Conservation (phyloP, 2,797 vertebrate species). For the Spinibarbus caldwelli region DNA sequence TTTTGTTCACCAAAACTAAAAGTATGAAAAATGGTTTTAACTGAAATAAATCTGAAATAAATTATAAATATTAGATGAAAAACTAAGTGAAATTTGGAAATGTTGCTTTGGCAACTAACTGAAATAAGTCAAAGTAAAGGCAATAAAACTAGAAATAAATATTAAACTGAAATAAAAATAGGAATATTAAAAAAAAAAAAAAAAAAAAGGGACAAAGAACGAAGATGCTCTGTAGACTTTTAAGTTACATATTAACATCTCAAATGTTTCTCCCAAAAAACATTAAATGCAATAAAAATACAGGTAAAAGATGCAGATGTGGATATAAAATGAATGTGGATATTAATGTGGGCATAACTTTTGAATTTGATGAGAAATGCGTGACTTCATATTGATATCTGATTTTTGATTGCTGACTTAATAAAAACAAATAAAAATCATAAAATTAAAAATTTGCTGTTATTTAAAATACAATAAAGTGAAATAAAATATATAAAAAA, state of each 20-base stretch:
- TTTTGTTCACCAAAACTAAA: not conserved
- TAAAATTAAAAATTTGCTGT: too few relatives aligned
- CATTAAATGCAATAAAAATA: not conserved
- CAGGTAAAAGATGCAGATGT: not conserved
- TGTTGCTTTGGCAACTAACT: not conserved
- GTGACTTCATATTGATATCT: not conserved
- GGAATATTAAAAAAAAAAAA: not conserved
- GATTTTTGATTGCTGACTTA: not conserved
- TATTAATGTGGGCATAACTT: too few relatives aligned
- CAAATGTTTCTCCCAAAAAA: not conserved
- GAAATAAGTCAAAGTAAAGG: not conserved
- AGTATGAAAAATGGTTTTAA: not conserved
- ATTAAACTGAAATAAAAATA: not conserved
- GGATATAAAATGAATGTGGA: not conserved
- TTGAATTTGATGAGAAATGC: not conserved
- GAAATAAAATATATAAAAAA: not conserved
- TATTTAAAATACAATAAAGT: not conserved
- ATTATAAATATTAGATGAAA: not conserved
- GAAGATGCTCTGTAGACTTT: too few relatives aligned
- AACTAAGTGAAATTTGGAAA: not conserved
- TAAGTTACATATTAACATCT: too few relatives aligned
- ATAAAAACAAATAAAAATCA: too few relatives aligned
- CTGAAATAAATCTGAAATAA: not conserved
- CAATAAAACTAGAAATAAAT: not conserved
- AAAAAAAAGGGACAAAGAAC: too few relatives aligned